These are phyloP conservation scores for Crepidodera aurea DNA, from an alignment of 2,888 invertebrate genomes.

Conservation along the genomic window DNA sequence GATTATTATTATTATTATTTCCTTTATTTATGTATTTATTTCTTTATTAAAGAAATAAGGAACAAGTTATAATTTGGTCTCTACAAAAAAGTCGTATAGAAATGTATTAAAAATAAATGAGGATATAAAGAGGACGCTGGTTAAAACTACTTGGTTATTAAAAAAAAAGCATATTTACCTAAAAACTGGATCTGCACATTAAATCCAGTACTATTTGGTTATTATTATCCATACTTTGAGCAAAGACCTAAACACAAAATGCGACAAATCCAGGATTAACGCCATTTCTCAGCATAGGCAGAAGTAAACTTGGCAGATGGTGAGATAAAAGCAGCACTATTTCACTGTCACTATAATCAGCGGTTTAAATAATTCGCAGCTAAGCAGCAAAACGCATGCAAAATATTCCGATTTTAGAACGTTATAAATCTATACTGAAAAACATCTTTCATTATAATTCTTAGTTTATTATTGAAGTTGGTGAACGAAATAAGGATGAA, in stretches of 20 bases:
- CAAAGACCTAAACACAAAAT: slow-evolving; percentile 58
- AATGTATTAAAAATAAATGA: too few species aligned
- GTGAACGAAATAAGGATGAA: too few species aligned
- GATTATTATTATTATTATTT: too few species aligned
- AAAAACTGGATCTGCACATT: slow-evolving; percentile 58
- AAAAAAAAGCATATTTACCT: slow-evolving; percentile 52
- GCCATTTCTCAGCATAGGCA: slow-evolving; percentile 27
- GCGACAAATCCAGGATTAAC: slow-evolving; percentile 49
- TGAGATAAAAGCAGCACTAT: slow-evolving; percentile 23
- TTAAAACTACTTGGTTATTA: too few species aligned
- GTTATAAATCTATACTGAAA: neutral
- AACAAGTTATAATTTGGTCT: too few species aligned
- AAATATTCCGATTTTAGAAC: neutral
- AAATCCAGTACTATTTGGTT: slow-evolving; percentile 58
- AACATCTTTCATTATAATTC: neutral
- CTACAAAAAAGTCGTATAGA: too few species aligned
- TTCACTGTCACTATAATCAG: slow-evolving; percentile 25
- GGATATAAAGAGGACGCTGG: too few species aligned
- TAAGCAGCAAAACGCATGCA: slow-evolving; percentile 10
- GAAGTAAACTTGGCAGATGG: slow-evolving; percentile 7
- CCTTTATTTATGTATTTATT: too few species aligned
- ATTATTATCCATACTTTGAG: slow-evolving; percentile 57
- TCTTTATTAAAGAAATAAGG: too few species aligned
- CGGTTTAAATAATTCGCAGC: slow-evolving; percentile 14
- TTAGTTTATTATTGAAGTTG: neutral